Evolutionary conservation across 2,888 invertebrate genomes (phyloP).

Genomic region (Lysandra bellargus): DNA sequence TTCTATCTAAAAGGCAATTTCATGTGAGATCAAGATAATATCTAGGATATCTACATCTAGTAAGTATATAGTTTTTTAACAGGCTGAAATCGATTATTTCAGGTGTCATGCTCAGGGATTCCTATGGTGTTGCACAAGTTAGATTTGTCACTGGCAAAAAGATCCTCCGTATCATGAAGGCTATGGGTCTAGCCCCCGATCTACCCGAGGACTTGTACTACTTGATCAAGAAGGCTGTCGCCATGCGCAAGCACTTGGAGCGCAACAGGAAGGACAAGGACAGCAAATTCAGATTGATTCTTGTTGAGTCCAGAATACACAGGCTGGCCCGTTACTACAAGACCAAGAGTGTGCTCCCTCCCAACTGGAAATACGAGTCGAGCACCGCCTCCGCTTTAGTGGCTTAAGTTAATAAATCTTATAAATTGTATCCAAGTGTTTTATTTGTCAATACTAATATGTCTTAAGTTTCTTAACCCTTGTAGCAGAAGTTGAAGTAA

Average conservation of each 20-base stretch:
- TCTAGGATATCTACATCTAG: not conserved
- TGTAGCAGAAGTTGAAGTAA: too few relatives aligned
- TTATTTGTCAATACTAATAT: slow-evolving; percentile 32
- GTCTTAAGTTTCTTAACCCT: too few relatives aligned
- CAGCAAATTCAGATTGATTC: slow-evolving; percentile 98
- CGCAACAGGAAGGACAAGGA: slow-evolving; percentile 99
- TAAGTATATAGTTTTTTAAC: not conserved
- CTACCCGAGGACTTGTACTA: slow-evolving; percentile 99
- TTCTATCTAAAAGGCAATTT: too few relatives aligned
- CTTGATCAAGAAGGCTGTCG: slow-evolving; percentile 99
- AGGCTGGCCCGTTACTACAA: slow-evolving; percentile 99
- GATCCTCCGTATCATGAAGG: slow-evolving; percentile 98
- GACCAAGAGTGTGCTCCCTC: slow-evolving; percentile 95
- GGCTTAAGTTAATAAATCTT: slow-evolving; percentile 87
- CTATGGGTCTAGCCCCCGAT: slow-evolving; percentile 97
- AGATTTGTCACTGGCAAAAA: slow-evolving; percentile 99
- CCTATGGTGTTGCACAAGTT: slow-evolving; percentile 99
- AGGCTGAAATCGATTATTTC: slow-evolving; percentile 38
- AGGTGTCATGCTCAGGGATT: slow-evolving; percentile 99
- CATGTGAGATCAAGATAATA: not conserved
- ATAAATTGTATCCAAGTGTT: slow-evolving; percentile 48
- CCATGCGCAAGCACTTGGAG: slow-evolving; percentile 99
- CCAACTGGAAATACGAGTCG: slow-evolving; percentile 99
- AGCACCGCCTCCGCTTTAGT: slow-evolving; percentile 99
- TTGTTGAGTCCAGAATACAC: slow-evolving; percentile 99